Evolutionary conservation across 2,888 invertebrate species (phyloP).

Genomic region (Ligdia adustata): DNA sequence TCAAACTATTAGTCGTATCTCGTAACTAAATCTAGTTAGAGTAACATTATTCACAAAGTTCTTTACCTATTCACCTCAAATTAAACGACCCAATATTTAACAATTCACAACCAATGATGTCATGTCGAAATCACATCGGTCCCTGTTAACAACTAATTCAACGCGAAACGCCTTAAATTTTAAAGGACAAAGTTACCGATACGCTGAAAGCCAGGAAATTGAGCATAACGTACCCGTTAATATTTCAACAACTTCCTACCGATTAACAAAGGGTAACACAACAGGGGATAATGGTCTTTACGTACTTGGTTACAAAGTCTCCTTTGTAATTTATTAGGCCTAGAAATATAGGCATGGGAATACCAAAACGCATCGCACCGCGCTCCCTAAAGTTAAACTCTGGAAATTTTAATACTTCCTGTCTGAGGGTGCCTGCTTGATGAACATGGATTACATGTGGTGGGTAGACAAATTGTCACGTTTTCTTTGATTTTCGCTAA

Average conservation of each 20-base stretch:
- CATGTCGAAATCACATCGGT: constrained; percentile 20
- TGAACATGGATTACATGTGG: constrained; percentile 48
- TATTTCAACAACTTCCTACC: constrained; percentile 78
- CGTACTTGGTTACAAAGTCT: constrained; percentile 34
- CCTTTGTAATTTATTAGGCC: constrained; percentile 33
- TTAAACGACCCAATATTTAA: constrained; percentile 12
- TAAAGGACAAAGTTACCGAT: constrained; percentile 71
- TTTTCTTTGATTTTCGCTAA: too few species aligned
- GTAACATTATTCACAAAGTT: background rate
- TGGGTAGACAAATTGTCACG: too few species aligned
- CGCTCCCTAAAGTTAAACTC: constrained; percentile 70
- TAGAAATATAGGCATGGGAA: constrained; percentile 53
- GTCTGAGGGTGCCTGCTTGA: constrained; percentile 52
- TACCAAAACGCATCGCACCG: constrained; percentile 62
- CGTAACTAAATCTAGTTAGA: too few species aligned
- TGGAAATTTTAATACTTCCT: constrained; percentile 73
- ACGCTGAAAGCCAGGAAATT: constrained; percentile 80
- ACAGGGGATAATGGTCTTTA: constrained; percentile 40
- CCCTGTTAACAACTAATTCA: constrained; percentile 44
- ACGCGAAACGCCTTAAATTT: constrained; percentile 54
- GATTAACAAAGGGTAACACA: constrained; percentile 55
- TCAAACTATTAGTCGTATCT: too few species aligned
- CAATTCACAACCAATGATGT: constrained; percentile 11
- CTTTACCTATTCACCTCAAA: constrained; percentile 5
- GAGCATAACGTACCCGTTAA: constrained; percentile 78